These are phyloP conservation scores for Orientallactaga bullata DNA, from an alignment of 2,113 vertebrate species.

Conservation along the genomic window DNA sequence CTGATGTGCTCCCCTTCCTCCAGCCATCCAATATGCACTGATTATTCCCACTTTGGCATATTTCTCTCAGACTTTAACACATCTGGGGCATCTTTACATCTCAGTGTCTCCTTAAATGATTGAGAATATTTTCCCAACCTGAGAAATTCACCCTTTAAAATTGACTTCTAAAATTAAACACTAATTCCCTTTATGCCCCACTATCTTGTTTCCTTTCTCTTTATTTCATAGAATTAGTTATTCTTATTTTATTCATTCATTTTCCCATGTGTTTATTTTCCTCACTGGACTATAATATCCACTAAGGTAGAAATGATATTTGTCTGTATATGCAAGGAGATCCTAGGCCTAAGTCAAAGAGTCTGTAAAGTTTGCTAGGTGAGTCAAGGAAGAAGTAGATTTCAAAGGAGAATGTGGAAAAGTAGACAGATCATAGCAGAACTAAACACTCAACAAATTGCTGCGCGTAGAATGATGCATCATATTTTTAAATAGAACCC, in stretches of 20 bases:
- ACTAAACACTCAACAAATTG: background rate
- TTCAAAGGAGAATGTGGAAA: background rate
- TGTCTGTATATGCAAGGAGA: background rate
- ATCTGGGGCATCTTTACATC: background rate
- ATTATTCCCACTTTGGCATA: rapidly evolving
- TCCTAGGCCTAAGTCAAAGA: rapidly evolving
- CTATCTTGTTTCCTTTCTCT: background rate
- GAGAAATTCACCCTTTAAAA: background rate
- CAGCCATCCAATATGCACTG: rapidly evolving
- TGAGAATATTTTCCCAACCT: background rate
- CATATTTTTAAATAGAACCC: background rate
- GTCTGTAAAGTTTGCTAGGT: background rate
- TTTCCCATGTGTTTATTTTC: background rate
- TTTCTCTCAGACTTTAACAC: background rate
- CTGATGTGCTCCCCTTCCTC: rapidly evolving
- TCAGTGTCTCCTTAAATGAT: background rate
- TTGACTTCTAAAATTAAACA: background rate
- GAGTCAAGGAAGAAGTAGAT: background rate
- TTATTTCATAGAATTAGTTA: background rate
- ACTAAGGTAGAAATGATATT: rapidly evolving
- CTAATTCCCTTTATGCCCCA: rapidly evolving
- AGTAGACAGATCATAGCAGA: background rate
- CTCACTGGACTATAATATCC: background rate
- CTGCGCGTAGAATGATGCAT: too few species aligned
- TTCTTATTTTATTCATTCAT: background rate